phyloP scores from a whole-genome alignment of 1,140 invertebrate species.

The Panagrolaimus sp. region DNA sequence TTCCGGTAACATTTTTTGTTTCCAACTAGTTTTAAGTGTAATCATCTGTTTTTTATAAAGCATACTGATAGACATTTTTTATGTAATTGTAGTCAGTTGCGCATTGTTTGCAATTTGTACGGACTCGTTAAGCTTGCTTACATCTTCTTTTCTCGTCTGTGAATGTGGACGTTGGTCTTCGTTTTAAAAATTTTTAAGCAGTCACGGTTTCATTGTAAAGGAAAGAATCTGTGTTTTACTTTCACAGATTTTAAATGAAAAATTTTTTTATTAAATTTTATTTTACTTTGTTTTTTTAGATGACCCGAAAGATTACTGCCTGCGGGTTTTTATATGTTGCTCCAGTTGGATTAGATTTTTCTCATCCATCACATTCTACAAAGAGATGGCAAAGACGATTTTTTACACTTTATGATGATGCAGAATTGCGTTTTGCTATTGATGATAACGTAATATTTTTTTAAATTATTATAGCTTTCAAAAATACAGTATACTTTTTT shows the following conservation, averaged over 20 bases:
- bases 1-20: too few species aligned
- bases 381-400: conserved; percentile 94
- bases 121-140: neutral
- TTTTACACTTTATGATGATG: conserved; percentile 94
- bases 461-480: too few species aligned
- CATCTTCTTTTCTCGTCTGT: neutral
- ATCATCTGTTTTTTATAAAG: too few species aligned
- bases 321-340: conserved; percentile 93
- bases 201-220: too few species aligned
- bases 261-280: neutral
- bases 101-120: too few species aligned
- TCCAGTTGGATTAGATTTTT: conserved; percentile 86
- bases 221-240: neutral
- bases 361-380: conserved; percentile 82
- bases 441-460: conserved; percentile 72
- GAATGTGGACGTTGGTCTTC: neutral
- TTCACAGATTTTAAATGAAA: neutral
- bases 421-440: conserved; percentile 86
- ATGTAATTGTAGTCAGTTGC: too few species aligned
- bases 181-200: too few species aligned
- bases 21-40: too few species aligned
- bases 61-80: too few species aligned
- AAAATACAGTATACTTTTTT: too few species aligned
- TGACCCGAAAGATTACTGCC: conserved; percentile 83
- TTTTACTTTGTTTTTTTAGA: conserved; percentile 68